These are phyloP conservation scores for Pipa parva DNA, from an alignment of 2,113 vertebrate species.

Conservation along the genomic window DNA sequence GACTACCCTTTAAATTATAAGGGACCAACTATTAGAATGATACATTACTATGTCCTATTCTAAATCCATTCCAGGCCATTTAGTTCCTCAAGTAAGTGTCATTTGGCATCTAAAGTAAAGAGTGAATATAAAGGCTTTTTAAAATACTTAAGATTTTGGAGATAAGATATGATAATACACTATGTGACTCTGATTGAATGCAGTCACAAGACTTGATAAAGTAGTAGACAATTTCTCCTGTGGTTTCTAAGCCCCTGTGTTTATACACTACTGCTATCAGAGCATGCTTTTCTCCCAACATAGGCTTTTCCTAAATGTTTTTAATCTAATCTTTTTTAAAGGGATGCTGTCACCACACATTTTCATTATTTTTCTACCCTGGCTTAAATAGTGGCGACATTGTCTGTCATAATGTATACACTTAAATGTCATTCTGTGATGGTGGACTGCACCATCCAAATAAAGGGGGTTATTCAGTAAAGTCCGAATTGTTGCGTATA, in stretches of 20 bases:
- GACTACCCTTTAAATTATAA: too few species aligned
- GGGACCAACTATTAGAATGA: too few species aligned
- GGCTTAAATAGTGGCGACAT: too few species aligned
- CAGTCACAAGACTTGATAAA: constrained; percentile 18
- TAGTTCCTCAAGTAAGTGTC: neutral
- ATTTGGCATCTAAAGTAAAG: neutral
- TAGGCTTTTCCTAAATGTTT: neutral
- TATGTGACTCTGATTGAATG: constrained; percentile 18
- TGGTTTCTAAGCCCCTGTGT: constrained; percentile 7
- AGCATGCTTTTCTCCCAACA: constrained; percentile 6
- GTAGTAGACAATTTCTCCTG: neutral
- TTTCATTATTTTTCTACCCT: too few species aligned
- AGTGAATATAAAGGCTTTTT: constrained; percentile 5
- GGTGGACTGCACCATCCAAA: too few species aligned
- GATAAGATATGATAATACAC: constrained; percentile 4
- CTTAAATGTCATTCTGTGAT: too few species aligned
- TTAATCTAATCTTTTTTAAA: too few species aligned
- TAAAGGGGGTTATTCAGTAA: too few species aligned
- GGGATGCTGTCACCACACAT: too few species aligned
- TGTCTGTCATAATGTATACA: too few species aligned
- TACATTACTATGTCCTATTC: too few species aligned
- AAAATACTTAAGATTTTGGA: neutral
- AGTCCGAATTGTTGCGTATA: too few species aligned
- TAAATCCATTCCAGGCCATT: neutral
- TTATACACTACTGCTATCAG: constrained; percentile 12